Conservation (phyloP, 1,140 invertebrate genomes). For the Anoplophora glabripennis region DNA sequence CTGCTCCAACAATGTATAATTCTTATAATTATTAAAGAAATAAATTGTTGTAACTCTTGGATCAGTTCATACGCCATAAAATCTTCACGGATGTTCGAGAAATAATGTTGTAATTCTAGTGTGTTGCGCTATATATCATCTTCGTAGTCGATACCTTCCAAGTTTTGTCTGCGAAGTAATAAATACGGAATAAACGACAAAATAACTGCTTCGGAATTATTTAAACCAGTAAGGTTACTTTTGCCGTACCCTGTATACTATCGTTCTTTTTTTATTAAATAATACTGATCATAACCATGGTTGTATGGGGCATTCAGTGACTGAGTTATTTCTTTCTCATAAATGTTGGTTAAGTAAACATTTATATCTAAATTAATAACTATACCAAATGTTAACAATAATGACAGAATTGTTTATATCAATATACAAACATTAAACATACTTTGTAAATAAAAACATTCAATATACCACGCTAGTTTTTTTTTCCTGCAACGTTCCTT, state of each 20-base stretch:
- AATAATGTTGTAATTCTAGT: no score
- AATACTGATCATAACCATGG: constrained; percentile 18
- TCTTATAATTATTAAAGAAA: no score
- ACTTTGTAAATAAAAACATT: constrained; percentile 36
- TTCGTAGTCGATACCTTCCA: no score
- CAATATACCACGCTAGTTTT: not conserved
- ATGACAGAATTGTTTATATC: constrained; percentile 37
- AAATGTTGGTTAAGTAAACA: constrained; percentile 31
- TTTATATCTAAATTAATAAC: constrained; percentile 36
- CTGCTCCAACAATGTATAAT: no score
- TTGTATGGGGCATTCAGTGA: constrained; percentile 32
- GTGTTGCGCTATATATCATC: no score
- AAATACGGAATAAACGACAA: no score
- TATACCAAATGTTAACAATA: constrained; percentile 37
- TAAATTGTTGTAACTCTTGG: no score
- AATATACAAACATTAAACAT: constrained; percentile 32
- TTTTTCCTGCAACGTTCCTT: not conserved
- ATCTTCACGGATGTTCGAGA: no score
- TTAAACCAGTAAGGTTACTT: not conserved
- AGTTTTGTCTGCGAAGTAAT: no score
- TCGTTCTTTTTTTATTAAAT: not conserved
- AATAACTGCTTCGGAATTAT: not conserved
- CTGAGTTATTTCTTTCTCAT: constrained; percentile 28
- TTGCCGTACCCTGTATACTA: not conserved
- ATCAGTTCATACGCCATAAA: no score